Evolutionary conservation across 2,888 invertebrate genomes (phyloP).

Genomic region (Pristionchus mayeri): DNA sequence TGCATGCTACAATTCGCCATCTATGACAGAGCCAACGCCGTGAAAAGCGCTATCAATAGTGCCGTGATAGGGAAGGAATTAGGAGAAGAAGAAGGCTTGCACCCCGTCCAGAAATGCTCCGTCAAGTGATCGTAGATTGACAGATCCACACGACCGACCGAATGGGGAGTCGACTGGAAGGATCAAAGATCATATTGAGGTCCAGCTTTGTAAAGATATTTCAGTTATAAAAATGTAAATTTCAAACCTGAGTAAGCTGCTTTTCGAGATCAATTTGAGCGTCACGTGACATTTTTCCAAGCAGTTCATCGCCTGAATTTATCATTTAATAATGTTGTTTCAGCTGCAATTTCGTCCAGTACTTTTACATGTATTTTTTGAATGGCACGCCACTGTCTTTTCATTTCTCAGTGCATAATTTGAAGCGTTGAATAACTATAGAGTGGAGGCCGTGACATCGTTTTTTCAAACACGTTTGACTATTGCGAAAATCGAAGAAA

Average conservation of each 20-base stretch:
- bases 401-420: no score
- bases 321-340: no score
- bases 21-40: not conserved
- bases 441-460: no score
- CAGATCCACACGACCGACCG: constrained; percentile 38
- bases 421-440: no score
- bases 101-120: constrained; percentile 26
- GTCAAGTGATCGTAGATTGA: constrained; percentile 35
- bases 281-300: constrained; percentile 40
- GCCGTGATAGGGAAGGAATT: not conserved
- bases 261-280: constrained; percentile 43
- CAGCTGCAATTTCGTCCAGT: no score
- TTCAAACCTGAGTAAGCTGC: constrained; percentile 1
- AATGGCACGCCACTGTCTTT: no score
- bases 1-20: no score
- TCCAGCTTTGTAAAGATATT: no score
- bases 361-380: no score
- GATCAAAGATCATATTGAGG: not conserved
- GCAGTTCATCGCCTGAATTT: constrained; percentile 49
- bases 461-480: not conserved
- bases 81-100: not conserved
- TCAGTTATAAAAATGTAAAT: no score
- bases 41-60: not conserved
- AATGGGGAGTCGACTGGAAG: constrained; percentile 36
- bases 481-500: not conserved